A percentile compares a stretch with the other conserved stretches of the same genome.
Conservation (phyloP, 92 coral and sea anemone genomes). For the Umimayanthus chanpuru region DNA sequence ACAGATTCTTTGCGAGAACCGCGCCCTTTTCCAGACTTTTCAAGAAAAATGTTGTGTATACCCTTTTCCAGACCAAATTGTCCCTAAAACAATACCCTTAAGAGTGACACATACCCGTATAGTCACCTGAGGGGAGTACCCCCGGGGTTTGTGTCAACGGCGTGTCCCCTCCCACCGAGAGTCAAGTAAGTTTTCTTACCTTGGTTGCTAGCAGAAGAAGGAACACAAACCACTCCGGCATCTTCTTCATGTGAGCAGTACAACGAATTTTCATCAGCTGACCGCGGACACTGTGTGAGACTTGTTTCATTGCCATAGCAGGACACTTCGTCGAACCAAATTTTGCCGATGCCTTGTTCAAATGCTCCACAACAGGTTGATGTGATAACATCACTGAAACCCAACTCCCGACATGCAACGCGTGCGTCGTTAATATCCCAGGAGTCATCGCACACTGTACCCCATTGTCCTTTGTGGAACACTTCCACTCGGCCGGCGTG, state of each 20-base stretch:
- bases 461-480: constrained; percentile 13
- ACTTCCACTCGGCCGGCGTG: constrained; percentile 28
- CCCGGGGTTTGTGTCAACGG: neutral
- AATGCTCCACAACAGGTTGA: constrained; percentile 28
- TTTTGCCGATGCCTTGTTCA: constrained; percentile 11
- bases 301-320: constrained; percentile 16
- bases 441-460: constrained; percentile 12
- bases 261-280: neutral
- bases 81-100: too few relatives aligned
- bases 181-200: neutral
- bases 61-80: too few relatives aligned
- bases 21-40: too few relatives aligned
- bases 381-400: constrained; percentile 14
- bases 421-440: constrained; percentile 10
- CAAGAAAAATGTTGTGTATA: too few relatives aligned
- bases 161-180: neutral
- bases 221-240: constrained; percentile 1
- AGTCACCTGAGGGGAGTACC: too few relatives aligned
- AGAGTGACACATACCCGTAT: too few relatives aligned
- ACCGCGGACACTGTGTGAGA: neutral
- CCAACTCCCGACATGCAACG: constrained; percentile 30
- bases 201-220: neutral
- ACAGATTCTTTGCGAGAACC: too few relatives aligned
- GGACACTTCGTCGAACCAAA: constrained; percentile 12
- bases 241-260: constrained; percentile 17